phyloP scores from a whole-genome alignment of 2,113 vertebrate genomes.

The Cyanoderma ruficeps region DNA sequence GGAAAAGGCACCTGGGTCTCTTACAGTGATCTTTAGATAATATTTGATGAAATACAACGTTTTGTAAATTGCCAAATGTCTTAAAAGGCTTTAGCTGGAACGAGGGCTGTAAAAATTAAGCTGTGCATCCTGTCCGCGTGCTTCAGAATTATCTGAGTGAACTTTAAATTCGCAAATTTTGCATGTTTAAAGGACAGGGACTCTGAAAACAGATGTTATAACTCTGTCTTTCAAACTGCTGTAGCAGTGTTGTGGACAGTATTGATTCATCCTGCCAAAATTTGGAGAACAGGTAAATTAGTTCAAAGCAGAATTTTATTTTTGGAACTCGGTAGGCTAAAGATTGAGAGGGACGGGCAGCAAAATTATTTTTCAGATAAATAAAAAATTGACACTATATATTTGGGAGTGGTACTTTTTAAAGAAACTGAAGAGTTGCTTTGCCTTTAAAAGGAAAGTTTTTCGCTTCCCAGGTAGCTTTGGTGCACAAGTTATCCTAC shows the following conservation, averaged over 20 bases:
- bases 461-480: neutral
- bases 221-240: neutral
- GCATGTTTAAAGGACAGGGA: neutral
- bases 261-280: neutral
- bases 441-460: neutral
- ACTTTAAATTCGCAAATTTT: neutral
- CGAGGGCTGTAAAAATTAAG: neutral
- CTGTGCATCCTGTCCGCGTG: neutral
- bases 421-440: neutral
- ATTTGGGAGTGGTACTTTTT: neutral
- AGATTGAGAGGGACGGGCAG: neutral
- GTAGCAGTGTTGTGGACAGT: fast-evolving
- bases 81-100: neutral
- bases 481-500: neutral
- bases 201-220: neutral
- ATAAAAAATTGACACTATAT: neutral
- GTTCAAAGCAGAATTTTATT: neutral
- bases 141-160: neutral
- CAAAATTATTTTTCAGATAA: neutral
- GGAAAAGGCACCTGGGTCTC: neutral
- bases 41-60: neutral
- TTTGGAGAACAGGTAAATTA: fast-evolving
- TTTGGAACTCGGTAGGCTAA: neutral
- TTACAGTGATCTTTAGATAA: neutral
- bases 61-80: neutral